phyloP scores from a whole-genome alignment of 2,113 vertebrate genomes.

The Plectropomus leopardus region DNA sequence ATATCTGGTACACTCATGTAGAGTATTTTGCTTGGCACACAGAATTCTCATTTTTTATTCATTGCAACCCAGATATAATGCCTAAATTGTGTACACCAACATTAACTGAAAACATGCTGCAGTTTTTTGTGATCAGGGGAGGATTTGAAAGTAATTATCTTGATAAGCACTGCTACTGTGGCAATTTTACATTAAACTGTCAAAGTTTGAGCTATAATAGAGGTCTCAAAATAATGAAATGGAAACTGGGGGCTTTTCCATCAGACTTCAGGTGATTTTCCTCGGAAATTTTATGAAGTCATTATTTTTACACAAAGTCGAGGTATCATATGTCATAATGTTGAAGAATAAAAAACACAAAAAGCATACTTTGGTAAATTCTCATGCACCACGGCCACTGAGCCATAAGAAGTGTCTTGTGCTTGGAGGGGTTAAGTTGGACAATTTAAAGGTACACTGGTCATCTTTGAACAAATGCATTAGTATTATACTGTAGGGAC shows the following conservation, averaged over 20 bases:
- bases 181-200: constrained; percentile 6
- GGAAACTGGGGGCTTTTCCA: constrained; percentile 11
- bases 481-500: too few species aligned
- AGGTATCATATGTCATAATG: not conserved
- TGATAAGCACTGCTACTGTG: constrained; percentile 13
- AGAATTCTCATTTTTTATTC: constrained; percentile 34
- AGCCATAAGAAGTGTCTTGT: not conserved
- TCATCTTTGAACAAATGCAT: not conserved
- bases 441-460: not conserved
- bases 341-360: not conserved
- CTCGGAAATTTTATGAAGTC: not conserved
- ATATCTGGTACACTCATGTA: constrained; percentile 33
- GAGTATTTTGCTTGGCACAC: constrained; percentile 31
- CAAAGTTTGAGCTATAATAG: constrained; percentile 14
- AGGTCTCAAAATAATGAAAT: constrained; percentile 18
- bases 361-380: not conserved
- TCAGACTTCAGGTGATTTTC: not conserved
- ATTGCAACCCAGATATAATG: constrained; percentile 17
- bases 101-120: constrained; percentile 14
- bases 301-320: not conserved
- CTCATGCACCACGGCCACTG: not conserved
- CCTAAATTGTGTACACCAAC: not conserved
- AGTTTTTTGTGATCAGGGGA: not conserved
- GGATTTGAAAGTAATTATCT: constrained; percentile 18
- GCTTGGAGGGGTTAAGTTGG: not conserved